phyloP scores from a whole-genome alignment of 1,140 invertebrate genomes.

The Oreohelix idahoensis region DNA sequence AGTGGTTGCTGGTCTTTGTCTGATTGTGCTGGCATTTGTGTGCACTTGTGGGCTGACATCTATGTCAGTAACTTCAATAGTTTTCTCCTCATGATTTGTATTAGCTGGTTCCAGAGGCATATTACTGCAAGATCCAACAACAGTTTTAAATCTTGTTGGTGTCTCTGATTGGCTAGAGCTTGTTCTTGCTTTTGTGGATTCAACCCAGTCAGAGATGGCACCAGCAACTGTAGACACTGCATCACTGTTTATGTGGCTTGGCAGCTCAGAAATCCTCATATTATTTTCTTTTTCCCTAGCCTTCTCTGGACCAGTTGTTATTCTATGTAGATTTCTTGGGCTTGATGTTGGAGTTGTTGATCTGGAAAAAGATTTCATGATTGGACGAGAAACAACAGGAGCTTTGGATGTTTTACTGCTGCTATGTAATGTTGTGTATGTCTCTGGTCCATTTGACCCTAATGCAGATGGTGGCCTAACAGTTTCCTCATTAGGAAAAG shows the following conservation, averaged over 20 bases:
- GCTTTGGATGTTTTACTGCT: background rate
- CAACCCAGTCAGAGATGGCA: slow-evolving; percentile 29
- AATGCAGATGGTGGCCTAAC: background rate
- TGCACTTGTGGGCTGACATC: background rate
- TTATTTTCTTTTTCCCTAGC: background rate
- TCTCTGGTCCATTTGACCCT: slow-evolving; percentile 26
- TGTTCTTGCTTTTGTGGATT: slow-evolving; percentile 11
- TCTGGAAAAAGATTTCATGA: background rate
- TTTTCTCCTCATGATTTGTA: background rate
- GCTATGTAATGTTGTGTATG: background rate
- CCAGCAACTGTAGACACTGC: slow-evolving; percentile 20
- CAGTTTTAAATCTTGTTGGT: slow-evolving; percentile 36
- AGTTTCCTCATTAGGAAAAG: slow-evolving; percentile 28
- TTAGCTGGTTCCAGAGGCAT: background rate
- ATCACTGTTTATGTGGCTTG: slow-evolving; percentile 24
- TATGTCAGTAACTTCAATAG: background rate
- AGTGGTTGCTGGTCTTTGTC: slow-evolving; percentile 25
- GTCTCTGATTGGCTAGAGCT: slow-evolving; percentile 29
- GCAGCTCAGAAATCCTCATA: background rate
- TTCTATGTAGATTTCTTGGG: background rate
- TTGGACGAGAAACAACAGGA: background rate
- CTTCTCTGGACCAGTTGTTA: background rate
- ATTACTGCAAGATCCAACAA: background rate
- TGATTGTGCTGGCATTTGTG: background rate
- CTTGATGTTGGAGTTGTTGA: slow-evolving; percentile 38